phyloP scores from a whole-genome alignment of 2,113 vertebrate species.

The Chelonoidis abingdonii region DNA sequence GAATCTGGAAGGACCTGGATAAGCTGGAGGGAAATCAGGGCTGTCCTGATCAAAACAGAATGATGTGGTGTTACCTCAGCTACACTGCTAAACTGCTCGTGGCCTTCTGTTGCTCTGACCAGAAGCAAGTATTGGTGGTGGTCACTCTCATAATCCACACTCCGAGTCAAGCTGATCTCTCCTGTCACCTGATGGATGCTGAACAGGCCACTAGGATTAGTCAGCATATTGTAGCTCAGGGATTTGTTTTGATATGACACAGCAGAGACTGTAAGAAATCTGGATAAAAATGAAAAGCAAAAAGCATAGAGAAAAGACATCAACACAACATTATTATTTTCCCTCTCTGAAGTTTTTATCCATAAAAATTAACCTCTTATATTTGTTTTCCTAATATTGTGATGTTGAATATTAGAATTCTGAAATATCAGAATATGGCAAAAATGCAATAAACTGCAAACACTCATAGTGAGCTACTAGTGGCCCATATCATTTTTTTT shows the following conservation, averaged over 20 bases:
- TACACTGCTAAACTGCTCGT: slow-evolving; percentile 83
- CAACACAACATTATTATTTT: background rate
- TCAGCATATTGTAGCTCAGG: slow-evolving; percentile 87
- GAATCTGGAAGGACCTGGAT: background rate
- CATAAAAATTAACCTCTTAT: background rate
- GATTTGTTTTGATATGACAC: slow-evolving; percentile 88
- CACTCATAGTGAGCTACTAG: background rate
- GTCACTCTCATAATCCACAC: slow-evolving; percentile 88
- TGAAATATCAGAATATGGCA: background rate
- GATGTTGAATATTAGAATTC: background rate
- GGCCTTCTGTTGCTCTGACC: slow-evolving; percentile 84
- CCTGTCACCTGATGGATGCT: slow-evolving; percentile 82
- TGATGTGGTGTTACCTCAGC: slow-evolving; percentile 79
- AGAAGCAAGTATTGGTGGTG: slow-evolving; percentile 86
- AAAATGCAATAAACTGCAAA: background rate
- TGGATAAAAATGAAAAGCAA: slow-evolving; percentile 48
- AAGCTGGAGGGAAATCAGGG: background rate
- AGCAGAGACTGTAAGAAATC: slow-evolving; percentile 86
- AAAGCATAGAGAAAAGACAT: background rate
- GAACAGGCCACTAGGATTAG: slow-evolving; percentile 89
- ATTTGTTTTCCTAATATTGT: background rate
- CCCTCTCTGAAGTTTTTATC: background rate
- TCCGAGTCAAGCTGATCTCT: slow-evolving; percentile 83
- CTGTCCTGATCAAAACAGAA: background rate
- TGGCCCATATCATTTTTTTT: background rate